Base-by-base conservation (phyloP, 2,113 vertebrate species). In the Camelus bactrianus region DNA sequence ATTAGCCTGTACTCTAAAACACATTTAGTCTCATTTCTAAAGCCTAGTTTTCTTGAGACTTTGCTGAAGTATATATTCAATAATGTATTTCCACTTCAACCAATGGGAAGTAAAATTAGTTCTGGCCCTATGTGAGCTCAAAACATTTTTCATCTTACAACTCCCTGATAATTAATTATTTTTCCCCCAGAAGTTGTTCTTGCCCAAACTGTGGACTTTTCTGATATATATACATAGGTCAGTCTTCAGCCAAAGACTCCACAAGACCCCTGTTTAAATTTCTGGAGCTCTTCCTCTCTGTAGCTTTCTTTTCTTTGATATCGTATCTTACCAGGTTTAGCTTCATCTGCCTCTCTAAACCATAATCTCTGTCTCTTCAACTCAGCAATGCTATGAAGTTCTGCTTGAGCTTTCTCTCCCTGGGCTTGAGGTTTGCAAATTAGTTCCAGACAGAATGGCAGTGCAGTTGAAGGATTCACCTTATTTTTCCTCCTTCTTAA, bases 371-470 rank as follows among this genome's bases (percentile, higher is more conserved):
- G 0, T 60, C 32, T 88, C 24, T 93, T 81, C 50, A 80, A 6
- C 19, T 80, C 32, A 85, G 76, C 82, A 76, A 48, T 19, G 32
- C 20, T 56, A 1, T 12, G 5, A 50, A 76, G 24, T 48, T 96
- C 56, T 80, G 52, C 70, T 96, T 88, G n/a, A 95, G 11, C 54
- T 92, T 62, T 14, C 17, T 7, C 42, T 86, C 24, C 16, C 70
- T 56, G 69, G 56, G 52, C 52, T 35, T 26, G n/a, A 94, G 16
- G 46, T 76, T 93, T 79, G 24, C 30, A 58, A 60, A 91, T 94
- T 75, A 70, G 65, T 94, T 97, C 60, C 60, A 91, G 94, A 82
- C 65, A 89, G 38, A 86, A 92, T 77, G 77, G 48, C 87, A 89
- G n/a, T 76, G 48, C 46, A 65, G 16, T 6, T 46, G 77, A 81